These are phyloP conservation scores for Mirounga angustirostris DNA, from an alignment of 2,113 vertebrate species.

Conservation along the genomic window DNA sequence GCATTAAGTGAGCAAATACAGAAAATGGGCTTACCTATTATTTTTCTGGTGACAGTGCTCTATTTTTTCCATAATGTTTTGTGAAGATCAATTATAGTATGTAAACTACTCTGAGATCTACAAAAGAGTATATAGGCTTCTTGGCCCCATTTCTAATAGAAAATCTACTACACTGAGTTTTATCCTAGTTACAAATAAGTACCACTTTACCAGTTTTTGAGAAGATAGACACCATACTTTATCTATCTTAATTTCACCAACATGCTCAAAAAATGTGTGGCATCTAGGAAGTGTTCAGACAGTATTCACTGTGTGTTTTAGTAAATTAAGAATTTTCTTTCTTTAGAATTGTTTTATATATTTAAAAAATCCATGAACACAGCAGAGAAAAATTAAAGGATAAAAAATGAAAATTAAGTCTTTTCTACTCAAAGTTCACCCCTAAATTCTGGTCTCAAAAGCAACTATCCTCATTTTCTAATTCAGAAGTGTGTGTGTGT, in stretches of 20 bases:
- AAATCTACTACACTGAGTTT: neutral
- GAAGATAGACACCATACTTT: neutral
- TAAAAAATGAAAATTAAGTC: neutral
- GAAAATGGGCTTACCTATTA: neutral
- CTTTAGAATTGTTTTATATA: neutral
- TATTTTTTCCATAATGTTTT: neutral
- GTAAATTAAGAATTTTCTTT: neutral
- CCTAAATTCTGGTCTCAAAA: neutral
- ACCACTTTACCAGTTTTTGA: neutral
- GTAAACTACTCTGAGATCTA: neutral
- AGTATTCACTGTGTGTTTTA: neutral
- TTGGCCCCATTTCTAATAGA: neutral
- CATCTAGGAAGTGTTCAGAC: neutral
- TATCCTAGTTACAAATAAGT: neutral
- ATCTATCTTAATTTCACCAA: neutral
- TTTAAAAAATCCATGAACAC: conserved; percentile 29
- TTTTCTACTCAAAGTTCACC: neutral
- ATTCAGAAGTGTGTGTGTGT: neutral
- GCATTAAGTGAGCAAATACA: neutral
- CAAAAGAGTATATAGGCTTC: neutral
- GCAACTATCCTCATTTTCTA: neutral
- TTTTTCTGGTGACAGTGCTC: neutral
- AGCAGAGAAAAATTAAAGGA: neutral
- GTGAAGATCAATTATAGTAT: neutral
- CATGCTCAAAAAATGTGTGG: neutral